Conservation (phyloP, 2,797 vertebrate species). For the Odontamblyopus lacepedii region DNA sequence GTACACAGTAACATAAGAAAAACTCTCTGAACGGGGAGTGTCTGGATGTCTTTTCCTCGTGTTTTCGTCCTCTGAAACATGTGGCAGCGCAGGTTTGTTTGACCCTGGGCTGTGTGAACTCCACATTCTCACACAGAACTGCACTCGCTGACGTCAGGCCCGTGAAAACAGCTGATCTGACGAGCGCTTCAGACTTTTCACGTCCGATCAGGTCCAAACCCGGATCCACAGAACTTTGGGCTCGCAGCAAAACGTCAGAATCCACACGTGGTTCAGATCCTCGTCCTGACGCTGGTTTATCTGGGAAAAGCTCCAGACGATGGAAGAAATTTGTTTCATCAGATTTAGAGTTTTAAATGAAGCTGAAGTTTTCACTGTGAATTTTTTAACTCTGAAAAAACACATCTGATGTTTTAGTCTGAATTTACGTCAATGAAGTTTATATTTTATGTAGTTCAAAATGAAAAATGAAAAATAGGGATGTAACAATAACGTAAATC, state of each 20-base stretch:
- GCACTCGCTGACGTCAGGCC: neutral
- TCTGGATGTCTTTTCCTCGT: neutral
- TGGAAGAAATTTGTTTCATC: no score
- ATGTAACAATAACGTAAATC: no score
- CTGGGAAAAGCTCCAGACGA: neutral
- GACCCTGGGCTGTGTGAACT: neutral
- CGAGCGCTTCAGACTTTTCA: neutral
- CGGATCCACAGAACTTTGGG: neutral
- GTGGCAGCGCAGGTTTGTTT: conserved; percentile 1
- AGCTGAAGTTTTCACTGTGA: no score
- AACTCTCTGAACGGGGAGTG: no score
- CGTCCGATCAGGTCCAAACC: neutral
- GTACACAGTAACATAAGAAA: no score
- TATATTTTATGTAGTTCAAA: no score
- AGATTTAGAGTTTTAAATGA: no score
- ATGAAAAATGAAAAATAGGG: no score
- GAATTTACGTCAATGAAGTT: no score
- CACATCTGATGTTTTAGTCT: no score
- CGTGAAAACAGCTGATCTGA: neutral
- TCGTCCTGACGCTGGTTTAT: neutral
- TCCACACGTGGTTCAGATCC: neutral
- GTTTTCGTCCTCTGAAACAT: neutral
- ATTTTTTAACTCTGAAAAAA: no score
- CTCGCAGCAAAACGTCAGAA: neutral
- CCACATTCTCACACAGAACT: neutral